Evolutionary conservation across 2,113 vertebrate genomes (phyloP).

Genomic region (Noturus placidus): DNA sequence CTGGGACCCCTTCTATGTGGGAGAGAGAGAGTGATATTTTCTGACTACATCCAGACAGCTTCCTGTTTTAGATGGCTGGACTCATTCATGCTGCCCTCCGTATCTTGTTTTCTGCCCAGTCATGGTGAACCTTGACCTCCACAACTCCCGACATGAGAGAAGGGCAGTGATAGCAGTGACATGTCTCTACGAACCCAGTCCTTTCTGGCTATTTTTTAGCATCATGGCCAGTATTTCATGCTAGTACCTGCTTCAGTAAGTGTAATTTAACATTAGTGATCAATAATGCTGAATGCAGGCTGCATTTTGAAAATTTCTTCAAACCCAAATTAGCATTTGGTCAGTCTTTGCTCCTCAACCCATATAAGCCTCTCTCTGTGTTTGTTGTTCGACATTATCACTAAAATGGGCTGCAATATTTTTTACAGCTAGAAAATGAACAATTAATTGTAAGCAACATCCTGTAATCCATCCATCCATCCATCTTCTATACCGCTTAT

Average conservation of each 20-base stretch:
- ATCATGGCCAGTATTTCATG: not conserved
- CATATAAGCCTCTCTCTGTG: not conserved
- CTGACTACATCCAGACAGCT: not conserved
- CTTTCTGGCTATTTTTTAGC: constrained; percentile 6
- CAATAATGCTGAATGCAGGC: not conserved
- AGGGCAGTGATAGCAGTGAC: not conserved
- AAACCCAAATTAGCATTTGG: not conserved
- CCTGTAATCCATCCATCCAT: too few relatives aligned
- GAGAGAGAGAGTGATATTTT: not conserved
- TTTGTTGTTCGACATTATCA: not conserved
- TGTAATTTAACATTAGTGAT: not conserved
- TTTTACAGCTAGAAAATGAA: not conserved
- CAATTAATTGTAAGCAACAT: not conserved
- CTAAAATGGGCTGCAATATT: not conserved
- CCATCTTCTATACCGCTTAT: too few relatives aligned
- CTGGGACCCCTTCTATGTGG: not conserved
- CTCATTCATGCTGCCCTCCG: constrained; percentile 7
- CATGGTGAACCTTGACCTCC: constrained; percentile 27
- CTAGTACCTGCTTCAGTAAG: not conserved
- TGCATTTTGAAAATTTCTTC: not conserved
- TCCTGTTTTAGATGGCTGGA: constrained; percentile 31
- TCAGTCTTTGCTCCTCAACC: not conserved
- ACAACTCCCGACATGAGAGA: not conserved
- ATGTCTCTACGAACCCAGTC: not conserved
- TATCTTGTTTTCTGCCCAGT: constrained; percentile 27